Base-by-base conservation (phyloP, 1,140 invertebrate genomes). In the Triops cancriformis region DNA sequence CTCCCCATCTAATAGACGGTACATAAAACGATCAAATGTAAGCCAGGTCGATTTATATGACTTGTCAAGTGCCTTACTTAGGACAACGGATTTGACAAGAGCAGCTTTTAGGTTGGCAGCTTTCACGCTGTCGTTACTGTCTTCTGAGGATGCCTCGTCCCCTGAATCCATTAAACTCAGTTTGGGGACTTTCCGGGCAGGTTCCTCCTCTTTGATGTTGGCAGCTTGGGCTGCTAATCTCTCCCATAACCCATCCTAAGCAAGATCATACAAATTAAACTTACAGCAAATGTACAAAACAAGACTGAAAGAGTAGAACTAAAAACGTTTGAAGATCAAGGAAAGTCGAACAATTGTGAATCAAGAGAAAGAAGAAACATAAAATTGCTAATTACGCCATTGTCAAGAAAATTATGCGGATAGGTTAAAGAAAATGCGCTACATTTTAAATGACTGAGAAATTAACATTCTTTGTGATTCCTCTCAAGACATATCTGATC, bases 121-220 rank as follows among this genome's bases (percentile, higher is more conserved):
- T 73, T 78, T 78, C 23, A 78, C 28, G 73, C 77, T 76, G 81
- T 96, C 94, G 82, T 95, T 96, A 82, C 94, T 95, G 82, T 96
- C 94, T 84, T 97, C 94, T 3, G 93, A 95, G 81, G 93, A 95
- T 0, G 93, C 93, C 85, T 97, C 95, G 85, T 96, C 96, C 64
- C 94, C 93, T 27, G 94, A 96, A 86, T 96, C 94, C 7, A 93
- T 88, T 28, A 90, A 88, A 31, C 89, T 88, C 81, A 90, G 88
- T 81, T 93, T 93, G 64, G 86, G 85, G 41, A 90, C 86, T 83
- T 90, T 90, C 78, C 89, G 83, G 10, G 88, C 86, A 37, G 77
- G 51, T 43, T 78, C 86, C 85, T 72, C 80, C 85, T 83, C 81
- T 85, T 86, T 72, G 78, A 80, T 72, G 76, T 80, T 27, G 76